Percentiles rank a stretch among this genome's conserved stretches.
phyloP scores from a whole-genome alignment of 2,888 invertebrate species.

The Muschampia plurimacula region DNA sequence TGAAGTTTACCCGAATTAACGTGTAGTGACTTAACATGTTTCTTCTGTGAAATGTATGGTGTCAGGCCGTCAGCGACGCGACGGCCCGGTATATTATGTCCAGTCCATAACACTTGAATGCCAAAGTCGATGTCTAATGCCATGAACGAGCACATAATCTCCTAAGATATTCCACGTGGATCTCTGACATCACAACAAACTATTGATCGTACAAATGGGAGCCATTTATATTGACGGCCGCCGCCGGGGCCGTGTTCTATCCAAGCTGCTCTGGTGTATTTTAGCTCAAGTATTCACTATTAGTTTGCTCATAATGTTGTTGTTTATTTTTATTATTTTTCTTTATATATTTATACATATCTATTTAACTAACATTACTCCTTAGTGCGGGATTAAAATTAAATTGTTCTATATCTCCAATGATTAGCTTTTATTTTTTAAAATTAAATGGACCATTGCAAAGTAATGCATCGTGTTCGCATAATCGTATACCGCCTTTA shows the following conservation, averaged over 20 bases:
- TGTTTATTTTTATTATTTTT: constrained; percentile 74
- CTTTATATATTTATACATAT: constrained; percentile 59
- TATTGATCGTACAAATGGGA: constrained; percentile 82
- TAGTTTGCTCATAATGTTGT: constrained; percentile 83
- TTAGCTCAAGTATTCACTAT: constrained; percentile 81
- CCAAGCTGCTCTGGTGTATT: constrained; percentile 83
- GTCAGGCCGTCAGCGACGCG: constrained; percentile 19
- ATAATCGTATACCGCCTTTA: constrained; percentile 37
- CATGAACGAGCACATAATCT: constrained; percentile 71
- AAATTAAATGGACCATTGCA: constrained; percentile 59
- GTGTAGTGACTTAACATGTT: constrained; percentile 51
- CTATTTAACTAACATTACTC: constrained; percentile 58
- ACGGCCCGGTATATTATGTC: constrained; percentile 39
- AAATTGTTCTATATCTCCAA: constrained; percentile 71
- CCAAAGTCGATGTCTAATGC: constrained; percentile 83
- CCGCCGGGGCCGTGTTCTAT: constrained; percentile 64
- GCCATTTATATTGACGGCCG: constrained; percentile 70
- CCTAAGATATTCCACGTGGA: constrained; percentile 68
- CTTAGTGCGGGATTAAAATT: constrained; percentile 69
- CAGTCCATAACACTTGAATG: constrained; percentile 74
- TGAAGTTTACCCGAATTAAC: constrained; percentile 81
- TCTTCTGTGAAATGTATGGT: constrained; percentile 52
- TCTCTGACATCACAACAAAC: constrained; percentile 80
- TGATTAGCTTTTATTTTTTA: constrained; percentile 69
- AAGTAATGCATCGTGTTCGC: constrained; percentile 58